These are phyloP conservation scores for Drosophila nikananu DNA, from an alignment of 1,140 invertebrate genomes.

Conservation along the genomic window DNA sequence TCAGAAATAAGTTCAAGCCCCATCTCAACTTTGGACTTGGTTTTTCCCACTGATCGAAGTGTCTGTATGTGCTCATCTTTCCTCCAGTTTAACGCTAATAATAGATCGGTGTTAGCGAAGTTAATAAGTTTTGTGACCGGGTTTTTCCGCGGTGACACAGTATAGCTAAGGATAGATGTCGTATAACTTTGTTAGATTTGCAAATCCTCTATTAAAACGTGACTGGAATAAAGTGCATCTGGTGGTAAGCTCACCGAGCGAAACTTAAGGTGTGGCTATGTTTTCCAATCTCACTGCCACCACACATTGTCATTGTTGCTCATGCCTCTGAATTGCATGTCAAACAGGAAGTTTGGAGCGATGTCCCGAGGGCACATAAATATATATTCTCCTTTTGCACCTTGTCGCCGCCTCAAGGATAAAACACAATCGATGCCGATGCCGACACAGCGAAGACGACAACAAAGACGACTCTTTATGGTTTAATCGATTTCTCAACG, in stretches of 20 bases:
- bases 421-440: conserved; percentile 50
- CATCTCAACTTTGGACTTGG: conserved; percentile 2
- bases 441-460: conserved; percentile 41
- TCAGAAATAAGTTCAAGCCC: conserved; percentile 22
- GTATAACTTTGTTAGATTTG: conserved; percentile 9
- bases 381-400: conserved; percentile 60
- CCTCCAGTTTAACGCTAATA: conserved; percentile 16
- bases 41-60: not conserved
- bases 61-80: conserved; percentile 21
- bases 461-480: conserved; percentile 55
- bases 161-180: not conserved
- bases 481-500: conserved; percentile 80
- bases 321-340: conserved; percentile 27
- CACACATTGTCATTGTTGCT: conserved; percentile 15
- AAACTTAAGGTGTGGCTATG: conserved; percentile 13
- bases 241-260: not conserved
- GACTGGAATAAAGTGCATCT: conserved; percentile 39
- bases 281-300: conserved; percentile 1
- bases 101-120: conserved; percentile 1
- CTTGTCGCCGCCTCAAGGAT: conserved; percentile 73
- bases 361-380: conserved; percentile 28
- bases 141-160: conserved; percentile 25
- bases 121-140: not conserved
- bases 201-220: conserved; percentile 46
- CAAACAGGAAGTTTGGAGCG: conserved; percentile 66